phyloP scores from a whole-genome alignment of 2,113 vertebrate genomes.

The Alectura lathami region DNA sequence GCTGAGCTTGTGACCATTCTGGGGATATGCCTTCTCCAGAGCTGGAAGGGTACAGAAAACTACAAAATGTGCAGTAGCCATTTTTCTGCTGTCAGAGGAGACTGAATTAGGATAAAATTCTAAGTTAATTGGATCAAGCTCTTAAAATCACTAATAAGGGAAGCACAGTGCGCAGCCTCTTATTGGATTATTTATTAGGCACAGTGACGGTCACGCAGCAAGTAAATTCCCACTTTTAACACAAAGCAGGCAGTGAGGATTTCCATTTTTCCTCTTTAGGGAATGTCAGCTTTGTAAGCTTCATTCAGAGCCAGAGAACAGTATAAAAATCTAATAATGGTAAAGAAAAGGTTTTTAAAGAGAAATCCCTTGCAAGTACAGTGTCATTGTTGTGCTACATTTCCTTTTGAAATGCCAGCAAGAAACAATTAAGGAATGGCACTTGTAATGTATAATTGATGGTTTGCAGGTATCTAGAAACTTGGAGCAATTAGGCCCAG shows the following conservation, averaged over 20 bases:
- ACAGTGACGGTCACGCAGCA: not conserved
- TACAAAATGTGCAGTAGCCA: not conserved
- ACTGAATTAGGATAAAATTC: not conserved
- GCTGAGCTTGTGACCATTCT: not conserved
- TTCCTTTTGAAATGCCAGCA: conserved; percentile 57
- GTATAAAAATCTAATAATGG: not conserved
- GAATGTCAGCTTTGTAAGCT: not conserved
- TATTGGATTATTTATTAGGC: not conserved
- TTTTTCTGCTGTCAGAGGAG: not conserved
- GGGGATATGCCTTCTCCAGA: not conserved
- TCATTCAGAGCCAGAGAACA: not conserved
- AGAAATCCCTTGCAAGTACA: conserved; percentile 17
- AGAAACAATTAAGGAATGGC: conserved; percentile 67
- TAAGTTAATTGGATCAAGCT: conserved; percentile 1
- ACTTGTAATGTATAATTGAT: conserved; percentile 70
- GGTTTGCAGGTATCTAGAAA: conserved; percentile 64
- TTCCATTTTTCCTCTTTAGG: not conserved
- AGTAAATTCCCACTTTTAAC: conserved; percentile 16
- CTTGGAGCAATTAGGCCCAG: conserved; percentile 63
- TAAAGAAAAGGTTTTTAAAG: conserved; percentile 24
- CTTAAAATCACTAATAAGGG: conserved; percentile 18
- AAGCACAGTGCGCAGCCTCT: not conserved
- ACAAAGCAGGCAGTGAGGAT: not conserved
- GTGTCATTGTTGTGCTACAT: conserved; percentile 41
- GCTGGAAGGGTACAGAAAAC: not conserved